These are phyloP conservation scores for Balearica regulorum DNA, from an alignment of 2,797 vertebrate species.

Conservation along the genomic window DNA sequence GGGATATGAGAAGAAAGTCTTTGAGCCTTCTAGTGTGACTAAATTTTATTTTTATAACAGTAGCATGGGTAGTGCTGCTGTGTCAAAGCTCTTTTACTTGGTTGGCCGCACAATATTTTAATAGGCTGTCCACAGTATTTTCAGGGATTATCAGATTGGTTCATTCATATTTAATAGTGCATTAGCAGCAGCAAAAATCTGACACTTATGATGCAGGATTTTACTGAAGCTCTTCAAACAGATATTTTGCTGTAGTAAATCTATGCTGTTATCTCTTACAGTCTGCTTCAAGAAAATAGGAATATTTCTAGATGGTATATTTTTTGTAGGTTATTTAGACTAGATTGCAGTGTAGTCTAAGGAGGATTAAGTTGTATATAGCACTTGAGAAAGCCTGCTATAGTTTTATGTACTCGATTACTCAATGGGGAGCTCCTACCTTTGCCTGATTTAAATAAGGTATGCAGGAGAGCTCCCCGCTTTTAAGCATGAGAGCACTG, in stretches of 20 bases:
- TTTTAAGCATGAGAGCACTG: not conserved
- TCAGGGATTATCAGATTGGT: not conserved
- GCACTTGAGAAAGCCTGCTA: not conserved
- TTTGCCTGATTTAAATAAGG: not conserved
- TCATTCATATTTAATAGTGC: not conserved
- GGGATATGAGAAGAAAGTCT: not conserved
- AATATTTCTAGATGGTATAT: not conserved
- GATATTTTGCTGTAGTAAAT: not conserved
- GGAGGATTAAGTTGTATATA: not conserved
- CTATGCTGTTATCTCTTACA: not conserved
- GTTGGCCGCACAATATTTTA: not conserved
- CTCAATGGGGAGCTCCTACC: not conserved
- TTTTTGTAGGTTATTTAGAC: not conserved
- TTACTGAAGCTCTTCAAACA: not conserved
- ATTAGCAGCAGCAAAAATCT: not conserved
- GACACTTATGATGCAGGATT: not conserved
- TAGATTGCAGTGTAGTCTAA: not conserved
- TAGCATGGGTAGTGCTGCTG: not conserved
- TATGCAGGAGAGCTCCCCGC: not conserved
- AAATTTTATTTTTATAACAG: not conserved
- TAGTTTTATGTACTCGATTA: not conserved
- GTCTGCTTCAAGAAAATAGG: not conserved
- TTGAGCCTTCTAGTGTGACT: not conserved
- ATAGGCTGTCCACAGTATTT: not conserved
- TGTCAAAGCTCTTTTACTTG: not conserved